Percentiles rank a stretch among this genome's conserved stretches.
These are phyloP conservation scores for Helostoma temminkii DNA, from an alignment of 2,797 vertebrate genomes.

Conservation along the genomic window DNA sequence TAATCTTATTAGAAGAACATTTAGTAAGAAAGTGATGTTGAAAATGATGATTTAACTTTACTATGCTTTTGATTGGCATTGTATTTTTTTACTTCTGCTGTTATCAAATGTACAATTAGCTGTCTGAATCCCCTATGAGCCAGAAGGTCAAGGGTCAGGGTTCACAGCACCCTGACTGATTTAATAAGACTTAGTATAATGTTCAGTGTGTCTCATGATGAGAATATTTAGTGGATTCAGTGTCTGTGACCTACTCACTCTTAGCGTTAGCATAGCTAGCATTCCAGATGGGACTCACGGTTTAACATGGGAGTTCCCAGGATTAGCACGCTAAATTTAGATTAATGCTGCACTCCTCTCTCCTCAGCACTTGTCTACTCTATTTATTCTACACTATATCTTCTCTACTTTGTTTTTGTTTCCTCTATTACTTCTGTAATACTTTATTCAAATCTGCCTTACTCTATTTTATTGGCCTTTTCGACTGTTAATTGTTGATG, in stretches of 20 bases:
- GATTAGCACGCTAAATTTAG: constrained; percentile 68
- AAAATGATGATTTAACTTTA: no score
- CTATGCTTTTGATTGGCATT: not conserved
- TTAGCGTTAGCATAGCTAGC: constrained; percentile 44
- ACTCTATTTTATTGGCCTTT: no score
- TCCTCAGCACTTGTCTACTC: constrained; percentile 7
- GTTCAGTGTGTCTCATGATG: not conserved
- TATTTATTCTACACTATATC: not conserved
- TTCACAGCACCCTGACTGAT: constrained; percentile 7
- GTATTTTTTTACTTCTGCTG: not conserved
- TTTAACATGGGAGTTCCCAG: constrained; percentile 67
- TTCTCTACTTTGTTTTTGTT: not conserved
- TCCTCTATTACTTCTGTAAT: not conserved
- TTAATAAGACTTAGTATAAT: not conserved
- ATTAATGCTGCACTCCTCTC: constrained; percentile 27
- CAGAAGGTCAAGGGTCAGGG: constrained; percentile 25
- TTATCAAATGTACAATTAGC: not conserved
- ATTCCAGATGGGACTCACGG: constrained; percentile 56
- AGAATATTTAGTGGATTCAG: constrained; percentile 2
- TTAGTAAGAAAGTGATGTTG: no score
- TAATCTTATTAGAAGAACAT: no score
- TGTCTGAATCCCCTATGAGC: not conserved
- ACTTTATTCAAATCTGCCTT: not conserved
- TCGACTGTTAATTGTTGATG: not conserved
- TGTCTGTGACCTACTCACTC: constrained; percentile 32